phyloP scores from a whole-genome alignment of 1,140 invertebrate genomes.

The Drosophila repletoides region DNA sequence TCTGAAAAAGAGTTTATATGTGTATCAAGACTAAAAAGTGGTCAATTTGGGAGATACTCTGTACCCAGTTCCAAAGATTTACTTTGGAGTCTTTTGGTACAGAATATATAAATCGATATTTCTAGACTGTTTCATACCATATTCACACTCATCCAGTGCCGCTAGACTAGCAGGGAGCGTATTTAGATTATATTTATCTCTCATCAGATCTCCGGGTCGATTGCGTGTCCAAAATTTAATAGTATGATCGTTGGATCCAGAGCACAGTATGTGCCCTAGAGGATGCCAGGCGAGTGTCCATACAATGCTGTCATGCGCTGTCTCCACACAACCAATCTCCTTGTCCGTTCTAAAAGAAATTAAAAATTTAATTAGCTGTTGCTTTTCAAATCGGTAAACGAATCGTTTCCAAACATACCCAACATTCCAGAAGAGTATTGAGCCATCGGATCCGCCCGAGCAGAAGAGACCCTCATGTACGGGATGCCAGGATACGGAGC shows the following conservation, averaged over 20 bases:
- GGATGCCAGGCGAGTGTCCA: constrained; percentile 99
- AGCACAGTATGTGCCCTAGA: constrained; percentile 98
- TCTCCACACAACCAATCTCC: constrained; percentile 98
- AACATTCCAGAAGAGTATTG: constrained; percentile 99
- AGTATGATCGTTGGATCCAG: constrained; percentile 98
- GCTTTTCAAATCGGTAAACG: not conserved
- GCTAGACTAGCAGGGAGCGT: constrained; percentile 90
- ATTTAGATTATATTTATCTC: constrained; percentile 98
- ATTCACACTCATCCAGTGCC: constrained; percentile 88
- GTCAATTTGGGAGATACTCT: no score
- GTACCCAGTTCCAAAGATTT: not conserved
- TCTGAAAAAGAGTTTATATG: constrained; percentile 85
- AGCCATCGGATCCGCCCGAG: constrained; percentile 98
- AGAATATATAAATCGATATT: not conserved
- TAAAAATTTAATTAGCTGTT: not conserved
- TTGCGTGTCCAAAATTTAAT: constrained; percentile 99
- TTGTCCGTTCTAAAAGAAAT: constrained; percentile 91
- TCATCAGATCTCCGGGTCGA: constrained; percentile 98
- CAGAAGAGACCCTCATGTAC: constrained; percentile 97
- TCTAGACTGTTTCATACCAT: constrained; percentile 84
- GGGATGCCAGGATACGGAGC: constrained; percentile 98
- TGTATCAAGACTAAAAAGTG: no score
- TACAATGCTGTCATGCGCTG: constrained; percentile 99
- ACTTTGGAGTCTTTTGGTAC: no score
- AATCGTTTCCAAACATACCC: constrained; percentile 86